Base-by-base conservation (phyloP, 2,797 vertebrate genomes). In the Chloroceryle amazona region DNA sequence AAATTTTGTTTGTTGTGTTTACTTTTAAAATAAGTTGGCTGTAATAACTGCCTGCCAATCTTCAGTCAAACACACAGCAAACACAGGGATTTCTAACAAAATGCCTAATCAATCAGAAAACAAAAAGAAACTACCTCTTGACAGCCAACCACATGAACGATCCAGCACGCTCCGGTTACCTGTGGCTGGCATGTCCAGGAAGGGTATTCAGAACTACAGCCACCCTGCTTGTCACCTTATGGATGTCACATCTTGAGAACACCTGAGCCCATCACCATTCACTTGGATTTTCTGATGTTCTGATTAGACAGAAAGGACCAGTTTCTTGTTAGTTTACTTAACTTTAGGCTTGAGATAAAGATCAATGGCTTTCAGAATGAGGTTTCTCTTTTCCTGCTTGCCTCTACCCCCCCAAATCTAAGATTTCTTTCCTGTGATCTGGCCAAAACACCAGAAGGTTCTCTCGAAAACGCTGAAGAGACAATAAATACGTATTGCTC, bases 111-210 rank as follows among this genome's bases (percentile, higher is more conserved):
- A 49, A 47, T 37, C 33, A 71, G 13, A 28, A 33, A 61, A 62
- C 2, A 3, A 70, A 12, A 26, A 47, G 1, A 1, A 55, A 25
- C n/a, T 33, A 68, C 41, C 10, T 70, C 39, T 47, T 39, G 23
- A 78, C 29, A 86, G 41, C 23, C 47, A 47, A 14, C 3, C 10
- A 20, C 57, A 11, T 2, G 13, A 63, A 3, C 29, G 13, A 5
- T 6, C 35, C 13, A 31, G 13, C 16, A 41, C 25, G 12, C 28
- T 39, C 25, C 2, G 0, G 10, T 33, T 39, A 70, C 29, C 20
- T 6, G 10, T 11, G 49, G 84, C 31, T 71, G 20, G 25, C 1
- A 0, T 26, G 7, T 21, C 29, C 11, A 16, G 15, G 15, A n/a
- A 28, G 17, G 12, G 17, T 47, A 26, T 11, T 49, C 29, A 18